phyloP scores from a whole-genome alignment of 30 jellyfish, hydroid and myxozoan species.

The Hydra vulgaris region DNA sequence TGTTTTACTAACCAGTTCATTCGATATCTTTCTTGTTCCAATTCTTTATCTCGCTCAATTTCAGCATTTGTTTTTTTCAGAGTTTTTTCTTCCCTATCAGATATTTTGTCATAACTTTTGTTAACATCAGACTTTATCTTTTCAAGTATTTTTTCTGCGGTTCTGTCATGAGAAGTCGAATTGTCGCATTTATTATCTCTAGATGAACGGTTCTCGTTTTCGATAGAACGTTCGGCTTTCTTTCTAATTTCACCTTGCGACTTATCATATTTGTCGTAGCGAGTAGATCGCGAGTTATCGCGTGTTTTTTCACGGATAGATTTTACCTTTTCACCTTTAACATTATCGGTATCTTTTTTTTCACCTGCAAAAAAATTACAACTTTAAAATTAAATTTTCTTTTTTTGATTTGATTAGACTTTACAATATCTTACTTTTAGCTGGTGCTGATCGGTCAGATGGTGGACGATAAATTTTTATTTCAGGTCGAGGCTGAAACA shows the following conservation, averaged over 20 bases:
- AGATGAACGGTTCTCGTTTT: constrained; percentile 20
- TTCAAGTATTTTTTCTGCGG: neutral
- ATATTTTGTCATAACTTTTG: neutral
- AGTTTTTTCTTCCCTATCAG: constrained; percentile 13
- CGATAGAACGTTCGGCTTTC: neutral
- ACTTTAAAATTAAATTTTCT: neutral
- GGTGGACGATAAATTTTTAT: constrained; percentile 35
- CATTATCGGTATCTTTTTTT: constrained; percentile 7
- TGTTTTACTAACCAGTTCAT: constrained; percentile 20
- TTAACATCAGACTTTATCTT: neutral
- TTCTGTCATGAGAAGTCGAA: neutral
- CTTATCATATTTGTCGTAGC: constrained; percentile 26
- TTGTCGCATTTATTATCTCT: constrained; percentile 2
- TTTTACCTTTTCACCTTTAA: constrained; percentile 3
- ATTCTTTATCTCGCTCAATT: constrained; percentile 27
- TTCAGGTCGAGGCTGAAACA: constrained; percentile 31
- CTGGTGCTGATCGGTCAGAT: neutral
- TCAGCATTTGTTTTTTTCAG: neutral
- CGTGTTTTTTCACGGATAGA: constrained; percentile 25
- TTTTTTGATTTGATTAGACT: no score
- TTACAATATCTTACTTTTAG: no score
- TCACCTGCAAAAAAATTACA: constrained; percentile 7
- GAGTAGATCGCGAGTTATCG: constrained; percentile 1
- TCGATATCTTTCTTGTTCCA: constrained; percentile 33
- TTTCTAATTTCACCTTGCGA: constrained; percentile 11